Percentiles rank a stretch among this genome's conserved stretches.
phyloP scores from a whole-genome alignment of 2,797 vertebrate species.

The Xenopus petersii region DNA sequence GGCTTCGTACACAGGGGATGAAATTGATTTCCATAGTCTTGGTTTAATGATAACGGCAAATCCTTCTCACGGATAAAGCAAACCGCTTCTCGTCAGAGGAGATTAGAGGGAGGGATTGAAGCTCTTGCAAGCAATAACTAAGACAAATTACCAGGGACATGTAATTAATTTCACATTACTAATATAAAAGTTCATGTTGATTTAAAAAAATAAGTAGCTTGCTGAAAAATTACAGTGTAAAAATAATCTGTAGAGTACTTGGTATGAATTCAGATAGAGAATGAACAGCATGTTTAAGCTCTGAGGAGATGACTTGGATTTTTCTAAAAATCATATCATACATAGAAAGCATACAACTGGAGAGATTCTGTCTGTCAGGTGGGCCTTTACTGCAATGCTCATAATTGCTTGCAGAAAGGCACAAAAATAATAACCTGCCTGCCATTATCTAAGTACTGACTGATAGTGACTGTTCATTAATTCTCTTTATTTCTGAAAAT shows the following conservation, averaged over 20 bases:
- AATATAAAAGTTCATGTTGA: no score
- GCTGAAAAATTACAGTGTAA: neutral
- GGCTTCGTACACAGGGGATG: neutral
- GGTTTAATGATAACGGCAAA: constrained; percentile 13
- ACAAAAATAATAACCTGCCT: constrained; percentile 1
- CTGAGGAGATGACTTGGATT: no score
- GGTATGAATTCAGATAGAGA: neutral
- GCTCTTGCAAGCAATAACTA: neutral
- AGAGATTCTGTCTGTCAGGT: neutral
- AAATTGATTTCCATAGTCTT: constrained; percentile 7
- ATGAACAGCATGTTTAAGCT: no score
- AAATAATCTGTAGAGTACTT: neutral
- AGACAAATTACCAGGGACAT: constrained; percentile 10
- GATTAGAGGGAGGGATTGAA: constrained; percentile 14
- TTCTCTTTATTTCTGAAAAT: no score
- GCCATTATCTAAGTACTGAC: neutral
- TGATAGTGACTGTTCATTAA: neutral
- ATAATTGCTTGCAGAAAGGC: neutral
- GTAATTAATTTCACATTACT: constrained; percentile 19
- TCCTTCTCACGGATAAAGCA: constrained; percentile 4
- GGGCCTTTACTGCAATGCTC: neutral
- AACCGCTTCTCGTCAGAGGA: constrained; percentile 5
- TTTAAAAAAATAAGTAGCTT: neutral
- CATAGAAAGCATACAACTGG: neutral
- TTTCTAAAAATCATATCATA: neutral